Evolutionary conservation across 64 coral and sea anemone species (phyloP), one percentile per base, ranked within the genome.

Genomic region (Pocillopora verrucosa): DNA sequence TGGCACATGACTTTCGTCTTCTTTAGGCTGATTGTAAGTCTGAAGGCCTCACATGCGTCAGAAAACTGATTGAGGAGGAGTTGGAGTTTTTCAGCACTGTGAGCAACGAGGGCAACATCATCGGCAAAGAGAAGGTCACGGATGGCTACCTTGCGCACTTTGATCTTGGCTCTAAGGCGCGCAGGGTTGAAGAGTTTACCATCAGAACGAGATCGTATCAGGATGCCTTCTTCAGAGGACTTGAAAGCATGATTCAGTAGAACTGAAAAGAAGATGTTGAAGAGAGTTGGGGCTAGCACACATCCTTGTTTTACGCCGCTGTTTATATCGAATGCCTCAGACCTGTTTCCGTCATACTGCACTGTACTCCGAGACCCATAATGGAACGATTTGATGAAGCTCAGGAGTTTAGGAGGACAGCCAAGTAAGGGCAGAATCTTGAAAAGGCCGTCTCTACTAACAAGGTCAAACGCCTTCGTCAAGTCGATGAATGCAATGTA

Each of bases 141-240:
- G 34, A 60, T 19, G 82, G 65, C 59, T 11, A 20, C 81, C 65
- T 64, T 2, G 60, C 17, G 56, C 11, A 84, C 62, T 41, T 84
- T 84, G 15, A 58, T 61, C 25, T 61, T 84, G 13, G 2, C 56
- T 84, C 60, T 65, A 16, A 84, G 81, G 16, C 81, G 59, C 59
- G 81, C 81, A 61, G 65, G 81, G 30, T 80, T 80, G 41, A 80
- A 80, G 15, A 61, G 78, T 22, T 61, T 80, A 37, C 78, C 78
- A 35, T 80, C 78, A 58, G 78, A 22, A 12, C 58, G 4, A 20
- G 81, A 36, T 2, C 22, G 60, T 1, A 84, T 9, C 11, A 19
- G 35, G 57, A 68, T 36, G 41, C 35, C 22, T 10, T 62, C 20
- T 84, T 59, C 16, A 36, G 81, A 17, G 10, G 58, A 26, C 11